Evolutionary conservation across 2,113 vertebrate species (phyloP), one percentile per base, ranked within the genome.

Genomic region (Callionymus lyra): DNA sequence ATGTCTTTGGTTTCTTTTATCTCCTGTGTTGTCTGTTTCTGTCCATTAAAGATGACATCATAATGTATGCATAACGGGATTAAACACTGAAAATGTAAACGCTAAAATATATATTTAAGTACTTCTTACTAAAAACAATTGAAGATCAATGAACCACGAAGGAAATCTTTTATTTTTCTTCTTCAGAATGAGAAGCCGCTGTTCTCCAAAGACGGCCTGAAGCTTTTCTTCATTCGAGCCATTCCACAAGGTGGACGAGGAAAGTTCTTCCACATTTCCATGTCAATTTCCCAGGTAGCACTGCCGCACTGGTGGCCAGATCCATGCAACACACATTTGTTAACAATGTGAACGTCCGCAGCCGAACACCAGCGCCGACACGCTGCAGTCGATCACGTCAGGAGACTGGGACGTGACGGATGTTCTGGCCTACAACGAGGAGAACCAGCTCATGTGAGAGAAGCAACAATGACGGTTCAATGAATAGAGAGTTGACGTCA

Each of bases 381-480:
- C 90, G 1, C 83, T 97, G 12, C 89, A 96, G 73, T 85, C 91
- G 46, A 92, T 98, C 72, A 97, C 95, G 2, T 97, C 92, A 0
- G 94, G 94, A 6, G 91, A 91, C 10, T 98, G 95, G 95, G 94
- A 98, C 18, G 93, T 95, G 56, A 97, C 93, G 42, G 81, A 86
- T 58, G 87, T 98, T 67, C 72, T 98, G 77, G 84, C 92, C 44
- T 97, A 93, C 0, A 84, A 91, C 2, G 95, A 98, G 77, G 86
- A 88, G 38, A 87, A 77, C 38, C 91, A 88, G 41, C 85, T 90
- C 75, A 91, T 98, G 95, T 96, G 53, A 93, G 41, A 10, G 9
- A n/a, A 4, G 92, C 77, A 1, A 3, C 15, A 2, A 10, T 6
- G 8, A 6, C 3, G 40, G 6, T 1, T 31, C 16, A 6, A 35